Evolutionary conservation across 2,888 invertebrate genomes (phyloP), one percentile per base, ranked within the genome.

Genomic region (Latrodectus elegans): DNA sequence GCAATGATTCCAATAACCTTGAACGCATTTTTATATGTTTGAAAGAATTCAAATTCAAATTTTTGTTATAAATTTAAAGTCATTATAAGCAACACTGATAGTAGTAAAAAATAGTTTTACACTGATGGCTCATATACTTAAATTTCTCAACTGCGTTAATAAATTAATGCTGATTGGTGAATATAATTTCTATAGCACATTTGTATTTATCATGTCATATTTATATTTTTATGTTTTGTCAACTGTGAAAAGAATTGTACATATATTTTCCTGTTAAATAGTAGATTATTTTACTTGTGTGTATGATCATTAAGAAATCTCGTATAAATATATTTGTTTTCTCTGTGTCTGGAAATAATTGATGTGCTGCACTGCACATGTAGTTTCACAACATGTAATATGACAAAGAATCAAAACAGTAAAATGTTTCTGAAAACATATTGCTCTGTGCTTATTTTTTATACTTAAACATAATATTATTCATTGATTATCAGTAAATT

Each of bases 221-320:
- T 87, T 82, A 22, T 68, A 55, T 81, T 26, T 11, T 81, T 73
- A 81, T 55, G 49, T 65, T 60, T 52, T 53, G 38, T 53, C 22
- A 8, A 26, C 60, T 52, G 49, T 64, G 17, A 71, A 38, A 86
- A 22, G 15, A 81, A 72, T 67, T 81, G 72, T 81, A 77, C 60
- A 86, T 87, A 87, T 77, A 81, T 77, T 85, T 79, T 26, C 67
- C 68, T 81, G 86, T 81, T 67, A 60, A 86, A 68, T 67, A 76
- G 86, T 82, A 87, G 81, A 82, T 67, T 87, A 71, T 73, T 72
- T 82, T 77, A 68, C 67, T 82, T 26, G 72, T 67, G 64, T 65
- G 55, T 22, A 22, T 74, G 70, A 75, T 53, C 72, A 73, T 82
- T 75, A 60, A 60, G 11, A 60, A 51, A 51, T 49, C 49, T 81